These are phyloP conservation scores for Drosophila ironensis DNA, from an alignment of 1,140 invertebrate genomes.

Conservation along the genomic window DNA sequence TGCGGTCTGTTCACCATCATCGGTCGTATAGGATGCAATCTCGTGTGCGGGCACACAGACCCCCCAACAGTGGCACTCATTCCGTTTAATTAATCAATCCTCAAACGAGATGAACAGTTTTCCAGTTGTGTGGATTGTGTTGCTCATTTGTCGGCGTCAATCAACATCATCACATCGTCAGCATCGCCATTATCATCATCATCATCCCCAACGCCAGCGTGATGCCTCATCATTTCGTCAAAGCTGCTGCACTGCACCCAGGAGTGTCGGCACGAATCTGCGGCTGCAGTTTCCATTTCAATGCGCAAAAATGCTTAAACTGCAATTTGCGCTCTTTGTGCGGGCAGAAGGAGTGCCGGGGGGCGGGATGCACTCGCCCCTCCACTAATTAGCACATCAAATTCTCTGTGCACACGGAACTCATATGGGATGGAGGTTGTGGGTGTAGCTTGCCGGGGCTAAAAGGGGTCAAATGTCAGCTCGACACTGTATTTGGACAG, in stretches of 20 bases:
- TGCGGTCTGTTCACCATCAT: slow-evolving; percentile 7
- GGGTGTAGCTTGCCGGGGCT: not conserved
- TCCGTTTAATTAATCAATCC: slow-evolving; percentile 58
- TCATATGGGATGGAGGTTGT: not conserved
- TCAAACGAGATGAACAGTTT: slow-evolving; percentile 46
- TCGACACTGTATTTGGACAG: slow-evolving; percentile 31
- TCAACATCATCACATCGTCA: slow-evolving; percentile 17
- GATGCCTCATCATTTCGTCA: slow-evolving; percentile 24
- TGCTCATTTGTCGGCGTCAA: slow-evolving; percentile 31
- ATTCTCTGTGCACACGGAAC: slow-evolving; percentile 14
- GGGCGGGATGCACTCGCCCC: not conserved
- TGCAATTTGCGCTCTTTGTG: slow-evolving; percentile 39
- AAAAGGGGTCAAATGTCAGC: slow-evolving; percentile 47
- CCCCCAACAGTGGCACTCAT: slow-evolving; percentile 20
- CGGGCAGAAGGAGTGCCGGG: not conserved
- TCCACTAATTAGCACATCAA: slow-evolving; percentile 53
- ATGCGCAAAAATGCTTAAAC: slow-evolving; percentile 51
- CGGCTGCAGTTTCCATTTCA: slow-evolving; percentile 47
- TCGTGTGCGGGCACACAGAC: no score
- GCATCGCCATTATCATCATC: slow-evolving; percentile 30
- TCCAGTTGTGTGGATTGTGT: slow-evolving; percentile 6
- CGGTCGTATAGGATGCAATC: not conserved
- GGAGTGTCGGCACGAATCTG: slow-evolving; percentile 40
- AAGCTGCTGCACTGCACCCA: slow-evolving; percentile 23
- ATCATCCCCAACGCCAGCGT: no score